Evolutionary conservation across 2,113 vertebrate genomes (phyloP).

Genomic region (Xenopus borealis): DNA sequence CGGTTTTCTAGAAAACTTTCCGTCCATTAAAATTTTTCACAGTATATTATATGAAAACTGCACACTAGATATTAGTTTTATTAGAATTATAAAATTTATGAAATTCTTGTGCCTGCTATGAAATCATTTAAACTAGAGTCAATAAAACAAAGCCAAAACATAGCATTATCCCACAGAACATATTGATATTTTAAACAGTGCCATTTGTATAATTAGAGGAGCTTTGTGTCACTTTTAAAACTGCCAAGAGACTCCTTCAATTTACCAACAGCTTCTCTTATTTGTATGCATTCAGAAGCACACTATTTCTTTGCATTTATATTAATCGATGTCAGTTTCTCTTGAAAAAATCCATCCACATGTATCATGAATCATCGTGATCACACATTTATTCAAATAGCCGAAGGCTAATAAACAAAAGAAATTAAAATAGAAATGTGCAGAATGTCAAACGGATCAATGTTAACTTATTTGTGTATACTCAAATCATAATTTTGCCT

Average conservation of each 20-base stretch:
- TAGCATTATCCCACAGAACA: conserved; percentile 1
- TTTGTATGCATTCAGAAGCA: conserved; percentile 33
- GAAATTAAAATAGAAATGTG: conserved; percentile 56
- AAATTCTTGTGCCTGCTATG: no score
- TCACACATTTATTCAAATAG: conserved; percentile 63
- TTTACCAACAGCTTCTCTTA: conserved; percentile 24
- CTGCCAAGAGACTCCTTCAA: conserved; percentile 25
- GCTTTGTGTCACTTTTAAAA: conserved; percentile 19
- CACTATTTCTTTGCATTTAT: conserved; percentile 47
- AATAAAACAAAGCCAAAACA: no score
- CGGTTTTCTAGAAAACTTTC: no score
- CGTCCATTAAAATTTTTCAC: no score
- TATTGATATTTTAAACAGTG: conserved; percentile 20
- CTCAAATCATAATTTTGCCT: conserved; percentile 58
- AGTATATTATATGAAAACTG: no score
- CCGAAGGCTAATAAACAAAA: conserved; percentile 57
- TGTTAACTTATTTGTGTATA: conserved; percentile 63
- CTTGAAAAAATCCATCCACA: conserved; percentile 50
- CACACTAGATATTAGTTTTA: no score
- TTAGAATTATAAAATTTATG: no score
- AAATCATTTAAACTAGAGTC: no score
- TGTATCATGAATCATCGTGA: conserved; percentile 51
- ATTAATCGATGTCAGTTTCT: conserved; percentile 59
- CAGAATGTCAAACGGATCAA: conserved; percentile 61
- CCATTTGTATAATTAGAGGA: conserved; percentile 23